These are phyloP conservation scores for Channa maculata DNA, from an alignment of 2,113 vertebrate genomes.

Conservation along the genomic window DNA sequence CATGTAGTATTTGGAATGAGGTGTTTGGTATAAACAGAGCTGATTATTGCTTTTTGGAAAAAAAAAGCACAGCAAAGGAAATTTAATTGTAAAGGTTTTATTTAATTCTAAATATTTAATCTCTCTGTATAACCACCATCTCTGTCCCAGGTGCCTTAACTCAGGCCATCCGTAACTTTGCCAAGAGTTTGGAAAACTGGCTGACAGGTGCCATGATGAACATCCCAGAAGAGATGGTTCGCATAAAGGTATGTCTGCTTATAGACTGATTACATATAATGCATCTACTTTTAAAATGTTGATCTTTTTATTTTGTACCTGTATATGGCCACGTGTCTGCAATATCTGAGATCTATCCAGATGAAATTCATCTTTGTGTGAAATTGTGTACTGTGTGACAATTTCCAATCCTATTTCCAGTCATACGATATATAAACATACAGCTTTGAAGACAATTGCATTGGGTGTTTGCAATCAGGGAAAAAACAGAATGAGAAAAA, in stretches of 20 bases:
- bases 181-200: slow-evolving; percentile 94
- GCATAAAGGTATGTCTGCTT: slow-evolving; percentile 84
- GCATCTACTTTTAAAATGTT: background rate
- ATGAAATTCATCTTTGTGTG: too few relatives aligned
- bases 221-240: slow-evolving; percentile 95
- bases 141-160: slow-evolving; percentile 91
- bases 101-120: too few relatives aligned
- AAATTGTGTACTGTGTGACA: background rate
- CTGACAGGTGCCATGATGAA: slow-evolving; percentile 92
- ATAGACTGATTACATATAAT: background rate
- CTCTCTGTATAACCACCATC: background rate
- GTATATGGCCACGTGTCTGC: background rate
- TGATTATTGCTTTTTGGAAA: too few relatives aligned
- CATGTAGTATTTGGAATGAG: too few relatives aligned
- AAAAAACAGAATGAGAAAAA: too few relatives aligned
- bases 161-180: slow-evolving; percentile 95
- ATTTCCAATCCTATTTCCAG: too few relatives aligned
- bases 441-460: too few relatives aligned
- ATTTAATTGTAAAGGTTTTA: too few relatives aligned
- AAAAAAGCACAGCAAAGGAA: too few relatives aligned
- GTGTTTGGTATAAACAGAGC: too few relatives aligned
- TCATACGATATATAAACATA: too few relatives aligned
- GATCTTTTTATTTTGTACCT: background rate
- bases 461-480: too few relatives aligned
- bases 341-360: background rate